Evolutionary conservation across 2,797 vertebrate genomes (phyloP), one percentile per base, ranked within the genome.

Genomic region (Coregonus ussuriensis): DNA sequence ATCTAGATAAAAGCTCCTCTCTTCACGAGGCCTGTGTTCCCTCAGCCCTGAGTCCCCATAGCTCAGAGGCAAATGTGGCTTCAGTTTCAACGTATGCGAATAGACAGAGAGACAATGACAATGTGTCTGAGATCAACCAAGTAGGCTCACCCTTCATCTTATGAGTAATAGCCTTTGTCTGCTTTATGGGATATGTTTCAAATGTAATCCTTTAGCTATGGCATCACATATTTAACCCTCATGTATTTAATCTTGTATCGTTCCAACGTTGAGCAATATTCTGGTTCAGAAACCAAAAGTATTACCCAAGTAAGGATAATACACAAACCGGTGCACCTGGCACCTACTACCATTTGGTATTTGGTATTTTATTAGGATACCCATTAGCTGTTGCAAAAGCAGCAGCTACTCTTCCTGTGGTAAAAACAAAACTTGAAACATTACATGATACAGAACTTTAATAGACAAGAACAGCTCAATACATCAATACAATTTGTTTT

Each of bases 1-100:
- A 85, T 79, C 47, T 77, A 31, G 65, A 68, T 67, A 71, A 81
- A 81, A 79, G 35, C 25, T 52, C 0, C 2, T 47, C 70, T 79
- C 56, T 81, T 81, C 74, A 74, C 0, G 29, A 74, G 70, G 25
- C 41, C 3, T 52, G 16, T 47, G 54, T 54, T 75, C 74, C 66
- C 14, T 56, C 59, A 75, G 56, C 71, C 68, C 73, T 4, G 15
- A 25, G 29, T 62, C 1, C 53, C 31, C 62, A 62, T 31, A 51
- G 74, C 47, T 87, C 80, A 37, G 76, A 70, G 41, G 47, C 29
- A 13, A 54, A 69, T 35, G 65, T 52, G 47, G 25, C 65, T 69
- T 41, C 52, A 41, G 29, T 67, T 25, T 52, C 4, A 51, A 35
- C 9, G 3, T 0, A 65, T 18, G 54, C 13, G 5, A 25, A 54